Evolutionary conservation across 2,113 vertebrate genomes (phyloP), one percentile per base, ranked within the genome.

Genomic region (Corythornis cristatus): DNA sequence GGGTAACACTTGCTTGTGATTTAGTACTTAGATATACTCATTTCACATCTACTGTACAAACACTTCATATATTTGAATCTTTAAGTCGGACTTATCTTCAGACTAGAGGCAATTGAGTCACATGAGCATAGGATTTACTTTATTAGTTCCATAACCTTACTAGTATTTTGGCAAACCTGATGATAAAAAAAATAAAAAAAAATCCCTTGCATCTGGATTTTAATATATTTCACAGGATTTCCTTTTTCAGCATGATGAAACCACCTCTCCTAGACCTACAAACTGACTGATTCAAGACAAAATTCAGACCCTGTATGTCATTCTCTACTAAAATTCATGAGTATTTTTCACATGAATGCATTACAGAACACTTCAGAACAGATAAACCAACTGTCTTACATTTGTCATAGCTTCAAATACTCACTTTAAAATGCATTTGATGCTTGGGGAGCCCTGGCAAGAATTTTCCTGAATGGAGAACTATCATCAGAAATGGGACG

Each of bases 141-240:
- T 96, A 95, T 95, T 93, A 90, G 86, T 90, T 96, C 95, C 73
- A 94, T 96, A 96, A 94, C 92, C 80, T 92, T 79, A 65, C 40
- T 82, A 90, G 83, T 94, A 95, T 94, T 95, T 96, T 95, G 90
- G 92, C 86, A 93, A 94, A 96, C 86, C 21, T 70, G 73, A 86
- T 90, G 81, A 68, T 61, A 86, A 92, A 67, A 90, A 68, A 25
- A 35, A 86, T 53, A 35, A 18, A 35, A 43, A 21, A 1, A 28
- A 14, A 10, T 1, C 0, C 8, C 40, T 74, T 89, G 57, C 90
- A 84, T 95, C 90, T 94, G 95, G 90, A 84, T 88, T 96, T 95
- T 95, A 94, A 96, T 95, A 92, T 86, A 86, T 94, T 95, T 96
- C 83, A 81, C 93, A 94, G 92, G 80, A 93, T 96, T 95, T 96